Conservation (phyloP, 2,888 invertebrate genomes). For the Adelognathus sp. region DNA sequence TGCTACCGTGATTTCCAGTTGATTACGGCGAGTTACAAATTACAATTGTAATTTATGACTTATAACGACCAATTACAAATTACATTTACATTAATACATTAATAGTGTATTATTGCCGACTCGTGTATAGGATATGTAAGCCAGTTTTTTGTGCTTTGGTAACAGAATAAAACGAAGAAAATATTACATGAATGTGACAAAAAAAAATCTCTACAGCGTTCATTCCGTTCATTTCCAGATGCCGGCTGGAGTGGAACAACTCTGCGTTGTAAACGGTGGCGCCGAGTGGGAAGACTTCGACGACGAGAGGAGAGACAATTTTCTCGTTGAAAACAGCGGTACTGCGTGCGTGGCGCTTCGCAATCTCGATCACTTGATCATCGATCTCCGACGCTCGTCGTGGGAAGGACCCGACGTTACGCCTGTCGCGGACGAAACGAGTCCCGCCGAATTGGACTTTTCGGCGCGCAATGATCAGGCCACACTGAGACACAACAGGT, state of each 20-base stretch:
- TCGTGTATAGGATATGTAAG: no score
- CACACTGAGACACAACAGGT: slow-evolving; percentile 55
- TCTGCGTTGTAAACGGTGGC: slow-evolving; percentile 76
- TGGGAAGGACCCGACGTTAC: slow-evolving; percentile 69
- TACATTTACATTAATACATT: no score
- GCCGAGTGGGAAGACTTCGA: slow-evolving; percentile 74
- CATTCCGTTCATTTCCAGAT: slow-evolving; percentile 64
- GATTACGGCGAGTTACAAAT: no score
- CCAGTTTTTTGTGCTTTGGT: no score
- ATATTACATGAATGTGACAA: no score
- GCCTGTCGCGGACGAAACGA: slow-evolving; percentile 64
- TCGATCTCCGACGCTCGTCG: slow-evolving; percentile 72
- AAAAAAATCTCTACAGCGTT: not conserved
- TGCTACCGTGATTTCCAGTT: no score
- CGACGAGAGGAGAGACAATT: slow-evolving; percentile 68
- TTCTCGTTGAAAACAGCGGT: slow-evolving; percentile 71
- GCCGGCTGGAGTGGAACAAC: slow-evolving; percentile 77
- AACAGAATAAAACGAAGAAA: no score
- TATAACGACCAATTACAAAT: no score
- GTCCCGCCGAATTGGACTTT: slow-evolving; percentile 73
- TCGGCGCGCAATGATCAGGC: slow-evolving; percentile 49
- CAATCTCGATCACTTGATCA: slow-evolving; percentile 75
- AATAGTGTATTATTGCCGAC: no score
- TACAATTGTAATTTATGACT: no score
- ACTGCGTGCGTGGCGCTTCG: slow-evolving; percentile 75